Base-by-base conservation (phyloP, 2,797 vertebrate species). In the Limosa lapponica region DNA sequence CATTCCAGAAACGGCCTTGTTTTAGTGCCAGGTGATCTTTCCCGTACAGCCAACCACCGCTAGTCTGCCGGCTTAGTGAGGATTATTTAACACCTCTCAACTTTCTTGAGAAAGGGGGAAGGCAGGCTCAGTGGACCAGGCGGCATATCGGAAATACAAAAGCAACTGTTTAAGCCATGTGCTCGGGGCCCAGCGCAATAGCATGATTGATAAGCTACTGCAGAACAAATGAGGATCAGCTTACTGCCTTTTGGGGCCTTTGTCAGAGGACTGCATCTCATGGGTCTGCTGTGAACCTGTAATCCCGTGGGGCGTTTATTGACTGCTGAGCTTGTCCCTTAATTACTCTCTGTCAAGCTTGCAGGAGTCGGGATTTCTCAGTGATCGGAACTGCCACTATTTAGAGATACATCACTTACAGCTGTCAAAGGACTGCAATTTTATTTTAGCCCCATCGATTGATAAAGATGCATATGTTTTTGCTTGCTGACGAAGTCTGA, bases 271-370 rank as follows among this genome's bases (percentile, higher is more conserved):
- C 58, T 36, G 49, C n/a, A 18, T 64, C 54, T 84, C 5, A 0
- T 39, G 46, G 66, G 71, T 43, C 82, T 85, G 34, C 57, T 70
- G 51, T 39, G 43, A 74, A 61, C 46, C n/a, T 65, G 28, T 70
- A 88, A 88, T 94, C 46, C 80, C 5, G 0, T 8, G 66, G 71
- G 83, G 48, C 37, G 44, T 90, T 78, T 88, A 92, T 82, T 88
- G 90, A 95, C 75, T 79, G 25, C 65, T 70, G 46, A 71, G 52
- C 43, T 82, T 85, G 71, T 82, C 43, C 58, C 23, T 70, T 85
- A 85, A 94, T 87, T 94, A 37, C 83, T 90, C 58, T 52, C 90
- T 85, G 83, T 65, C 87, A 66, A 37, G 70, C 65, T 30, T 64
- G 65, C 65, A 62, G 28, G 34, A 89, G 48, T 57, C 27, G 66